Conservation (phyloP, 2,888 invertebrate genomes). For the Neelides folsomi region DNA sequence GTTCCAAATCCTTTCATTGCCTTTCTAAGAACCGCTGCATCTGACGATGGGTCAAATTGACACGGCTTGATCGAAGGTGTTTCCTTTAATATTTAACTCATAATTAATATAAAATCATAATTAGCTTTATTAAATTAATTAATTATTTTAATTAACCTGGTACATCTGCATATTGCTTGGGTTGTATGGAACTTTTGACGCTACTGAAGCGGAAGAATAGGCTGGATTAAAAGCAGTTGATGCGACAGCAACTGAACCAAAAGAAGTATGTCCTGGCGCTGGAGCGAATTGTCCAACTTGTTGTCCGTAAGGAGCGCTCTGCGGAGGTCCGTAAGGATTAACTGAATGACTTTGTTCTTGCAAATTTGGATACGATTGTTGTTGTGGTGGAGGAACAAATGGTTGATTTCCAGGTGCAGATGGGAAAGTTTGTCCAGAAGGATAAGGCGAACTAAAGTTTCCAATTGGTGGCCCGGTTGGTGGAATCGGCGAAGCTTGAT, state of each 20-base stretch:
- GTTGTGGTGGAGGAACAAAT: background rate
- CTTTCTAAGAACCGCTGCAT: conserved; percentile 67
- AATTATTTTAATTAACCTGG: background rate
- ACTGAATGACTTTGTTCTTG: background rate
- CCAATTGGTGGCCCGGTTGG: no score
- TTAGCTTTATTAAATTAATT: no score
- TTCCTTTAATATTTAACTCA: conserved; percentile 16
- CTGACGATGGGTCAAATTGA: conserved; percentile 62
- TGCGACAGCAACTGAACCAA: no score
- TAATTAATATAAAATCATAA: no score
- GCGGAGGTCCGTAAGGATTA: background rate
- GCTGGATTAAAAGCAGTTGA: no score
- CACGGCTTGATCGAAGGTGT: conserved; percentile 18
- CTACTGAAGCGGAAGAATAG: no score
- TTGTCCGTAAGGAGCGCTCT: no score
- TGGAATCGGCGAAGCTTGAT: background rate
- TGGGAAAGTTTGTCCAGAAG: conserved; percentile 6
- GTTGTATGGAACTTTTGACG: background rate
- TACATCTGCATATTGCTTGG: conserved; percentile 7
- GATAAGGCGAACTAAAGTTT: background rate
- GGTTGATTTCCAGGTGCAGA: background rate
- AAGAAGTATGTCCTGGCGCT: no score
- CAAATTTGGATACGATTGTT: no score
- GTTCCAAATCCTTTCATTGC: conserved; percentile 82
- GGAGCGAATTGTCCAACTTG: no score